These are phyloP conservation scores for Kryphioiulus occultus DNA, from an alignment of 2,888 invertebrate genomes.

Conservation along the genomic window DNA sequence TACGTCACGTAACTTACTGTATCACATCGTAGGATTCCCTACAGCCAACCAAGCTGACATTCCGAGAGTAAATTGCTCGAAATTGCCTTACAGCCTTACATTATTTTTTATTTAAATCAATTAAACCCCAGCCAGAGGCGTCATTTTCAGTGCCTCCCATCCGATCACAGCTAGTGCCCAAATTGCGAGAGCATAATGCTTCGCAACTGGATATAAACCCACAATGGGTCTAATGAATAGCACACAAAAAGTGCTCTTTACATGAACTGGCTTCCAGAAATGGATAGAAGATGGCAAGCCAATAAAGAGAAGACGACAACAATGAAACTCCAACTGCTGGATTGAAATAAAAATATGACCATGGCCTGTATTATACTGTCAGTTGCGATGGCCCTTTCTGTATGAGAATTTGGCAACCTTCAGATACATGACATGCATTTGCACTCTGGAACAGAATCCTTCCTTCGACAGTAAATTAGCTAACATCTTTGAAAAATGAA, in stretches of 20 bases:
- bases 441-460: too few relatives aligned
- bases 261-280: too few relatives aligned
- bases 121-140: background rate
- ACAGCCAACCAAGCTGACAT: background rate
- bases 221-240: background rate
- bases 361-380: background rate
- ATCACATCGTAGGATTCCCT: background rate
- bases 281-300: background rate
- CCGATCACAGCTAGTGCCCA: background rate
- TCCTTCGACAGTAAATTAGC: too few relatives aligned
- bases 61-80: background rate
- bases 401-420: background rate
- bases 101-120: background rate
- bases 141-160: background rate
- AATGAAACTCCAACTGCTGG: background rate
- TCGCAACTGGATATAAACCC: background rate
- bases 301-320: background rate
- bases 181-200: background rate
- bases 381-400: background rate
- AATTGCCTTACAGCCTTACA: background rate
- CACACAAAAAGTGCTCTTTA: background rate
- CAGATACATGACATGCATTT: background rate
- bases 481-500: too few relatives aligned
- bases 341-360: background rate
- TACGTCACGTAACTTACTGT: background rate